These are phyloP conservation scores for Agapornis roseicollis DNA, from an alignment of 2,113 vertebrate species.

Conservation along the genomic window DNA sequence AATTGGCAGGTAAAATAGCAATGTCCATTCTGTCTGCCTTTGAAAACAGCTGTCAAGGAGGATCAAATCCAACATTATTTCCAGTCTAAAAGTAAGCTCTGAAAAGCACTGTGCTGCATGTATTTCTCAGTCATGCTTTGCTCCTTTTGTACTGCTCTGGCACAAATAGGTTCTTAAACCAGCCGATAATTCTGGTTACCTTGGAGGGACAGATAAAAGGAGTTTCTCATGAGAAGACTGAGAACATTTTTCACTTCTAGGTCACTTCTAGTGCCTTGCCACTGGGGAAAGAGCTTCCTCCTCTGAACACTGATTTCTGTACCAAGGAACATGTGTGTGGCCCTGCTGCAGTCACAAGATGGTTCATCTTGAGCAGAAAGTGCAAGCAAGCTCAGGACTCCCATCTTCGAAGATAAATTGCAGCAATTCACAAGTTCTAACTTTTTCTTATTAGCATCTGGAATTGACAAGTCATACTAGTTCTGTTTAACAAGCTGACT, in stretches of 20 bases:
- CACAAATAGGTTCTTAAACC: neutral
- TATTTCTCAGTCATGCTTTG: neutral
- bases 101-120: neutral
- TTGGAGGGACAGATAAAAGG: neutral
- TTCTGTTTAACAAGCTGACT: neutral
- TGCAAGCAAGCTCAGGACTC: neutral
- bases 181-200: neutral
- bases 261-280: neutral
- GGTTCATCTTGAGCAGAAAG: neutral
- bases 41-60: neutral
- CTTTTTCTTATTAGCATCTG: neutral
- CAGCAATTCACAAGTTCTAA: neutral
- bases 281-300: neutral
- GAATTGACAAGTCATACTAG: neutral
- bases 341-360: neutral
- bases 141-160: neutral
- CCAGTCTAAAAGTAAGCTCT: neutral
- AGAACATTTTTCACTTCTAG: neutral
- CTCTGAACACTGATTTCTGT: neutral
- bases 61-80: neutral
- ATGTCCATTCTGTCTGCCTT: neutral
- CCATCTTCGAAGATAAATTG: neutral
- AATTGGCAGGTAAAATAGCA: neutral
- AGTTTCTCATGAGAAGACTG: neutral
- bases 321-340: neutral